Conservation (phyloP, 2,888 invertebrate species). For the Hirtodrosophila confusa region DNA sequence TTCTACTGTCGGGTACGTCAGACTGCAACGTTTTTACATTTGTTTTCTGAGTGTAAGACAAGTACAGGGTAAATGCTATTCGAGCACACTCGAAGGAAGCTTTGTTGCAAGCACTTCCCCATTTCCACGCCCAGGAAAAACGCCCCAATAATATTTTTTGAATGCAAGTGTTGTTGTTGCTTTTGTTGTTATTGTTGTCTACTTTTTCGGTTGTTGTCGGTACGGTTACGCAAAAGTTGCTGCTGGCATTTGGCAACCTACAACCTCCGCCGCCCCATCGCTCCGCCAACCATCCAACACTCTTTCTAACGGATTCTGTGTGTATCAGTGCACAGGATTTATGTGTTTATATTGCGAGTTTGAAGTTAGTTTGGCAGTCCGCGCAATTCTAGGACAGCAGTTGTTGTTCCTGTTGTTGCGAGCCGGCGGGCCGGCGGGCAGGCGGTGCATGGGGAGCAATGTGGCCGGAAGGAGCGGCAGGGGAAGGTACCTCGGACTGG, state of each 20-base stretch:
- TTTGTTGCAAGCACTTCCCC: slow-evolving; percentile 27
- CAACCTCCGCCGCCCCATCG: slow-evolving; percentile 9
- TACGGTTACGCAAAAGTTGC: slow-evolving; percentile 50
- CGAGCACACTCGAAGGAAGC: too few relatives aligned
- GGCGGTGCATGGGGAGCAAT: background rate
- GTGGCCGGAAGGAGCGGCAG: background rate
- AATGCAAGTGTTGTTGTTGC: slow-evolving; percentile 38
- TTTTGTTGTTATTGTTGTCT: slow-evolving; percentile 21
- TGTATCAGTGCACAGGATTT: slow-evolving; percentile 77
- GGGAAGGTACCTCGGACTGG: slow-evolving; percentile 17
- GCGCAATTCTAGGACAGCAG: slow-evolving; percentile 52
- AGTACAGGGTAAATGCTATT: too few relatives aligned
- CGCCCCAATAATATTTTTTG: slow-evolving; percentile 75
- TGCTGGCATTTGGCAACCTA: slow-evolving; percentile 46
- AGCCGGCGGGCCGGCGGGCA: background rate
- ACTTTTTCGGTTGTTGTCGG: slow-evolving; percentile 45
- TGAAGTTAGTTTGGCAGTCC: slow-evolving; percentile 79
- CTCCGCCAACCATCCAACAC: background rate
- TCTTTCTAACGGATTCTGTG: slow-evolving; percentile 60
- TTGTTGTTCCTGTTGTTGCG: slow-evolving; percentile 12
- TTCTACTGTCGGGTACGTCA: too few relatives aligned
- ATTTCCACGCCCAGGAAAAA: slow-evolving; percentile 49
- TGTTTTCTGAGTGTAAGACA: too few relatives aligned
- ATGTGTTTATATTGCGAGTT: slow-evolving; percentile 79
- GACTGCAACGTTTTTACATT: too few relatives aligned